phyloP scores from a whole-genome alignment of 1,140 invertebrate genomes.

The Trigoniulus corallinus region DNA sequence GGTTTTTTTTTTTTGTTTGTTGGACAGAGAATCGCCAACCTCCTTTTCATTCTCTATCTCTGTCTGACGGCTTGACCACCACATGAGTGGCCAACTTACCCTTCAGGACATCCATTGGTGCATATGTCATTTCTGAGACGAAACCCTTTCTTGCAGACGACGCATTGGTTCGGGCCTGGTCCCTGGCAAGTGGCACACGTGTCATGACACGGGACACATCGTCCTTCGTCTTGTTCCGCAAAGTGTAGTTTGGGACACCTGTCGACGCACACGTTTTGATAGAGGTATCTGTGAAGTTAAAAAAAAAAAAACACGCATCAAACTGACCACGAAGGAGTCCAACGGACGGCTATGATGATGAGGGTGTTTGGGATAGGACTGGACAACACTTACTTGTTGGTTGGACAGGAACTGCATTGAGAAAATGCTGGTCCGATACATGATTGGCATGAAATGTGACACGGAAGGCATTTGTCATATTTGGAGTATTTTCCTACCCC shows the following conservation, averaged over 20 bases:
- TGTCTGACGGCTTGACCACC: too few species aligned
- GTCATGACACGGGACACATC: slow-evolving; percentile 34
- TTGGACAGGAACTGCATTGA: slow-evolving; percentile 9
- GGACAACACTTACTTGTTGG: not conserved
- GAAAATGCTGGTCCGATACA: slow-evolving; percentile 19
- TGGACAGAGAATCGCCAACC: too few species aligned
- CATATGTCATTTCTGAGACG: slow-evolving; percentile 54
- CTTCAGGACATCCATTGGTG: slow-evolving; percentile 36
- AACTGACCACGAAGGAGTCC: not conserved
- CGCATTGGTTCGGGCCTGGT: slow-evolving; percentile 50
- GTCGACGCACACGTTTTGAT: slow-evolving; percentile 8
- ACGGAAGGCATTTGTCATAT: slow-evolving; percentile 2
- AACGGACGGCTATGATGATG: not conserved
- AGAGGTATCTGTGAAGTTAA: not conserved
- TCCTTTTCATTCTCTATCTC: too few species aligned
- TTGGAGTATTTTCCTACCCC: not conserved
- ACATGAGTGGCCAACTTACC: not conserved
- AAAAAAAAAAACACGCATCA: slow-evolving; percentile 1
- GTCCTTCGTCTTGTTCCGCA: slow-evolving; percentile 20
- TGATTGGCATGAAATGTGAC: slow-evolving; percentile 18
- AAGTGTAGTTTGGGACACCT: slow-evolving; percentile 7
- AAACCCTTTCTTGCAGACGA: slow-evolving; percentile 47
- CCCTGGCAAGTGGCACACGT: slow-evolving; percentile 51
- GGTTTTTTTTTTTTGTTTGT: too few species aligned
- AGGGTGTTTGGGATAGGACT: not conserved